Percentiles rank a stretch among this genome's conserved stretches.
Conservation (phyloP, 30 jellyfish, hydroid and myxozoan genomes). For the Aurelia coerulea region DNA sequence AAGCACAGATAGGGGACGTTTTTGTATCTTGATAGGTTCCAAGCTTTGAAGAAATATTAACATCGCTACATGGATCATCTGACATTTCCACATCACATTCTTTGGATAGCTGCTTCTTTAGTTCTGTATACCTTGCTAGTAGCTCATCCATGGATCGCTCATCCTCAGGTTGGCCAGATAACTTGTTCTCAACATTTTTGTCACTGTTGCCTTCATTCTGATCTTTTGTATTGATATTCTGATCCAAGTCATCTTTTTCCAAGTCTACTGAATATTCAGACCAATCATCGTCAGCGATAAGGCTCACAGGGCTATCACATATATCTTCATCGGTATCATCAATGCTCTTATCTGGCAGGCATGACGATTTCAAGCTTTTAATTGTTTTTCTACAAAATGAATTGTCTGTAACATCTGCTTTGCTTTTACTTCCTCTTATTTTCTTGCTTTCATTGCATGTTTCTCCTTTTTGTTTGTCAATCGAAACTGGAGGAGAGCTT, state of each 20-base stretch:
- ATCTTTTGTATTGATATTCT: neutral
- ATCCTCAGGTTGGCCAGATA: too few relatives aligned
- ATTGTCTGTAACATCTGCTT: neutral
- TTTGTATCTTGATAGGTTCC: too few relatives aligned
- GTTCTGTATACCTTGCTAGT: neutral
- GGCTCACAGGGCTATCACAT: neutral
- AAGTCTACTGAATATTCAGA: neutral
- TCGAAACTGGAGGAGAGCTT: neutral
- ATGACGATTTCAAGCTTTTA: neutral
- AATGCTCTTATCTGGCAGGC: neutral
- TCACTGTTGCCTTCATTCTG: too few relatives aligned
- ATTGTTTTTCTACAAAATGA: neutral
- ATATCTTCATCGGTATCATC: neutral
- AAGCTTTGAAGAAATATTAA: too few relatives aligned
- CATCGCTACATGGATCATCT: too few relatives aligned
- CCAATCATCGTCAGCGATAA: neutral
- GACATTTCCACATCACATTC: neutral
- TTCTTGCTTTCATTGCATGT: neutral
- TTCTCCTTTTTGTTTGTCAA: too few relatives aligned
- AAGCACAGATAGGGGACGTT: too few relatives aligned
- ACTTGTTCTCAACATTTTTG: too few relatives aligned
- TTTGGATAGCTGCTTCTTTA: neutral
- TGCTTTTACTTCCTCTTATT: neutral
- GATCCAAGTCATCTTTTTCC: neutral
- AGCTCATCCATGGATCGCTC: constrained; percentile 1